Evolutionary conservation across 2,797 vertebrate species (phyloP).

Genomic region (Danio kyathit): DNA sequence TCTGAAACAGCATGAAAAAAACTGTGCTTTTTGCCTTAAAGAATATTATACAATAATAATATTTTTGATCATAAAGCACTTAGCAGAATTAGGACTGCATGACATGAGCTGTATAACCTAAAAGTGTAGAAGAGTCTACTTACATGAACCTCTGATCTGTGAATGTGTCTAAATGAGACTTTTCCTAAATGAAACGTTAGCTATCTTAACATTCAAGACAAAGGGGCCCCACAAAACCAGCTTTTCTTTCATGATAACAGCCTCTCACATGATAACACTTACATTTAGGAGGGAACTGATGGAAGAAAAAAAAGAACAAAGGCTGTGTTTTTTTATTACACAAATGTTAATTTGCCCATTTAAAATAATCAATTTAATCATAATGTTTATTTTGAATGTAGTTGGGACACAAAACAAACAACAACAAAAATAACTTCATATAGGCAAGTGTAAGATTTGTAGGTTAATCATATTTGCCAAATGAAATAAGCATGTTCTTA

Average conservation of each 20-base stretch:
- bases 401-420: neutral
- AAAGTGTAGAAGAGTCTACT: conserved; percentile 8
- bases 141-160: conserved; percentile 1
- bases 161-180: neutral
- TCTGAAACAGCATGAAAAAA: no score
- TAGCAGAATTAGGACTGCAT: neutral
- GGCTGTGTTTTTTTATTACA: neutral
- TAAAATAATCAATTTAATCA: no score
- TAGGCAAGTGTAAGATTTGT: neutral
- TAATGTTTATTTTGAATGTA: neutral
- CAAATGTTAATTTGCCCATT: neutral
- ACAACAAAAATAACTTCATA: neutral
- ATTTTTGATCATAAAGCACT: neutral
- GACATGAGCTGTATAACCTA: neutral
- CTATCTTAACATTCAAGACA: conserved; percentile 28
- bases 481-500: no score
- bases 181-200: neutral
- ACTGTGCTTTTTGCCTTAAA: no score
- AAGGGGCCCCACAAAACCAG: conserved; percentile 4
- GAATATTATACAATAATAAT: no score
- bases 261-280: conserved; percentile 48
- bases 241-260: conserved; percentile 49
- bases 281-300: conserved; percentile 32
- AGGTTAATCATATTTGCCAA: no score
- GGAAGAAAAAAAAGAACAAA: neutral